These are phyloP conservation scores for Nylanderia fulva DNA, from an alignment of 1,140 invertebrate species.

Conservation along the genomic window DNA sequence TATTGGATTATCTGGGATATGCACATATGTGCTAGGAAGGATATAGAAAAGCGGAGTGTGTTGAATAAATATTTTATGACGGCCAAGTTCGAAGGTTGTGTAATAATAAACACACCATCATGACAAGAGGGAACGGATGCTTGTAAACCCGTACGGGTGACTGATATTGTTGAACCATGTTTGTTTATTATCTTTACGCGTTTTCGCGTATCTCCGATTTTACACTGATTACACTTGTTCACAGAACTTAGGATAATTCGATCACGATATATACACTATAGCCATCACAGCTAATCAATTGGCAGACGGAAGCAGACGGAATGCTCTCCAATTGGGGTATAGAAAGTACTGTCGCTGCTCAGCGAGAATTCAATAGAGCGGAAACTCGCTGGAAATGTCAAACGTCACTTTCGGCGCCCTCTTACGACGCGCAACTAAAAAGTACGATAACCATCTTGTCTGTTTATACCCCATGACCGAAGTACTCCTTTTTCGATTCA, in stretches of 20 bases:
- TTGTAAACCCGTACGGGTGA: slow-evolving; percentile 98
- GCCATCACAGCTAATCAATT: slow-evolving; percentile 47
- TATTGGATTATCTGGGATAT: slow-evolving; percentile 54
- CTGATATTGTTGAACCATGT: slow-evolving; percentile 98
- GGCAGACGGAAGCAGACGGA: slow-evolving; percentile 31
- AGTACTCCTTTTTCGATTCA: not conserved
- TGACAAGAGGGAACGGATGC: slow-evolving; percentile 98
- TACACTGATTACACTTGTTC: not conserved
- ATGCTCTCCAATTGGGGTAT: not conserved
- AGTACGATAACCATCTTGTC: not conserved
- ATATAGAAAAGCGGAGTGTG: slow-evolving; percentile 53
- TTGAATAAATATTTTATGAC: slow-evolving; percentile 63
- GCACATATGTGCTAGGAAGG: slow-evolving; percentile 24
- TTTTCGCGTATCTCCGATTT: not conserved
- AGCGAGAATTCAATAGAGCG: not conserved
- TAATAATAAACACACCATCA: slow-evolving; percentile 92
- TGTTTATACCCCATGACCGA: too few relatives aligned
- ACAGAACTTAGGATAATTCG: slow-evolving; percentile 5
- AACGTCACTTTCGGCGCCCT: not conserved
- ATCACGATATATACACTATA: slow-evolving; percentile 27
- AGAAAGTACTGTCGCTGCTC: slow-evolving; percentile 25
- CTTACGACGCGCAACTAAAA: not conserved
- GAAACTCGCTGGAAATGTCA: not conserved
- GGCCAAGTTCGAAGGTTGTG: slow-evolving; percentile 20
- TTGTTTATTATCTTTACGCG: not conserved